Conservation (phyloP, 2,888 invertebrate species). For the Drosophila hamatofila region DNA sequence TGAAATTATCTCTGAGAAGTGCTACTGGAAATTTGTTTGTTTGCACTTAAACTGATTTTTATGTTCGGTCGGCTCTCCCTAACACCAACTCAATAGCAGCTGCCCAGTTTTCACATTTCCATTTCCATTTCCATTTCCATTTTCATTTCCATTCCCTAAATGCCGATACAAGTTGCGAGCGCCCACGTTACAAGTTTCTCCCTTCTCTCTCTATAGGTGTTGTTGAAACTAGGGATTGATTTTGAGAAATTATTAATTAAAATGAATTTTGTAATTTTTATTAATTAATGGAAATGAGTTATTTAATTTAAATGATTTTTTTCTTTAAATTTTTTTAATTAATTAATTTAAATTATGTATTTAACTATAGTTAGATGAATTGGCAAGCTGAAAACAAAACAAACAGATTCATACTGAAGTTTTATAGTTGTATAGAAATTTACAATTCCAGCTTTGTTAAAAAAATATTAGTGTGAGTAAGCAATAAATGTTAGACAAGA, state of each 20-base stretch:
- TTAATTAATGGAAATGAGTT: too few species aligned
- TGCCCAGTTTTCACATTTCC: slow-evolving; percentile 26
- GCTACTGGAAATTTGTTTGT: slow-evolving; percentile 71
- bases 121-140: slow-evolving; percentile 26
- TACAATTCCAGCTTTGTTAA: too few species aligned
- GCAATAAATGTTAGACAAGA: too few species aligned
- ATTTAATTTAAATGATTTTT: neutral
- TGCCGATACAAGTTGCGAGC: slow-evolving; percentile 1
- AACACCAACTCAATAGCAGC: slow-evolving; percentile 34
- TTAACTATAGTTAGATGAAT: too few species aligned
- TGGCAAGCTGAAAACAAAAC: too few species aligned
- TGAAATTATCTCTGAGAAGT: slow-evolving; percentile 58
- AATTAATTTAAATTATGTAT: neutral
- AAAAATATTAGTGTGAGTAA: too few species aligned
- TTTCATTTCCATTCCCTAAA: slow-evolving; percentile 15
- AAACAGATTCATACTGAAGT: too few species aligned
- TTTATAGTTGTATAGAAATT: too few species aligned
- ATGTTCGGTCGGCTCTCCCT: slow-evolving; percentile 2
- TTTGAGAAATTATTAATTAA: neutral
- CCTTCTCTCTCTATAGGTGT: neutral
- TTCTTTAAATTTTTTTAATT: too few species aligned
- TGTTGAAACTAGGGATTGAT: neutral
- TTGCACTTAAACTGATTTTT: slow-evolving; percentile 50
- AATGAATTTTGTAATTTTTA: neutral
- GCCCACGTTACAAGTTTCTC: slow-evolving; percentile 6